These are phyloP conservation scores for Cirrhinus molitorella DNA, from an alignment of 2,797 vertebrate genomes.

Conservation along the genomic window DNA sequence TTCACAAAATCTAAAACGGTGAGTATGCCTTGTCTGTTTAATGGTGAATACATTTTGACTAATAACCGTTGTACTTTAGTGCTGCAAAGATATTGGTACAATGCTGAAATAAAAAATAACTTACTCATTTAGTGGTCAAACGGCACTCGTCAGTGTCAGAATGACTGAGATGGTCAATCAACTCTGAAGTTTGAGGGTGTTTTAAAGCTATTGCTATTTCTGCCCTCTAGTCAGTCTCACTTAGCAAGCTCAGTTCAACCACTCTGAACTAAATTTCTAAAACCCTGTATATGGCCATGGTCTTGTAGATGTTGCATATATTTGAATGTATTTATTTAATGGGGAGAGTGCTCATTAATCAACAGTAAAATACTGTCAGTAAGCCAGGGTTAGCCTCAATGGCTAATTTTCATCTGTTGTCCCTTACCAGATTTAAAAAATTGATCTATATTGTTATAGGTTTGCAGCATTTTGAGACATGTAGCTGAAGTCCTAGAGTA, in stretches of 20 bases:
- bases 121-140: too few species aligned
- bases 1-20: conserved; percentile 99
- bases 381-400: too few species aligned
- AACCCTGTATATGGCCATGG: neutral
- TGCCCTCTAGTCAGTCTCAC: neutral
- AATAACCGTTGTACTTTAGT: too few species aligned
- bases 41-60: neutral
- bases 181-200: neutral
- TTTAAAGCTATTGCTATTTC: neutral
- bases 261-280: neutral
- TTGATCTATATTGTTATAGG: conserved; percentile 79
- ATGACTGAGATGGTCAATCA: too few species aligned
- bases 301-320: neutral
- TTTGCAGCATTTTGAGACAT: conserved; percentile 97
- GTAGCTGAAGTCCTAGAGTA: conserved; percentile 98
- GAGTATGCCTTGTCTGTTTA: conserved; percentile 69
- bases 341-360: too few species aligned
- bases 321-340: too few species aligned
- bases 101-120: too few species aligned
- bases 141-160: too few species aligned
- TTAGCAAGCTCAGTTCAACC: neutral
- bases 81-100: too few species aligned
- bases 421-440: too few species aligned
- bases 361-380: too few species aligned
- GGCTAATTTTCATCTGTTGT: too few species aligned